Evolutionary conservation across 2,113 vertebrate genomes (phyloP).

Genomic region (Triplophysa dalaica): DNA sequence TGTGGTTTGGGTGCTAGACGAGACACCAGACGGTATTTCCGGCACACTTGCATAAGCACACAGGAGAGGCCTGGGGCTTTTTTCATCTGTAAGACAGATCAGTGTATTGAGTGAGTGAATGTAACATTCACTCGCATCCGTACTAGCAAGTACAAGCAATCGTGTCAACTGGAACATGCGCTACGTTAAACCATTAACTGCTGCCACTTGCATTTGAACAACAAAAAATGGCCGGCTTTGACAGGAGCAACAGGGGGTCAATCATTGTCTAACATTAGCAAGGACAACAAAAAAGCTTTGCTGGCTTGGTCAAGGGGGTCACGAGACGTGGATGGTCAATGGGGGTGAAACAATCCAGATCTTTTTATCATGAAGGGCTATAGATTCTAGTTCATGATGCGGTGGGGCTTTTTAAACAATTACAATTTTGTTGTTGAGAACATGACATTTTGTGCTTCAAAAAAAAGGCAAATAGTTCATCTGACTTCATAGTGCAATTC

Average conservation of each 20-base stretch:
- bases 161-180: conserved; percentile 14
- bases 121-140: conserved; percentile 25
- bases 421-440: conserved; percentile 2
- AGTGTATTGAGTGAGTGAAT: not conserved
- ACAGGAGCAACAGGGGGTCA: conserved; percentile 4
- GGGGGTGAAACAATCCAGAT: conserved; percentile 60
- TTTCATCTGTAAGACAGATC: conserved; percentile 37
- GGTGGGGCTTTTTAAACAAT: conserved; percentile 38
- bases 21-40: conserved; percentile 70
- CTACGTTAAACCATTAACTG: conserved; percentile 37
- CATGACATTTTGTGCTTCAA: not conserved
- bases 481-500: not conserved
- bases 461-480: not conserved
- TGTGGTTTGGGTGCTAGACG: conserved; percentile 63
- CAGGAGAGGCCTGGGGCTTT: conserved; percentile 41
- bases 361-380: conserved; percentile 55
- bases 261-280: conserved; percentile 31
- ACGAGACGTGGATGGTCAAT: conserved; percentile 63
- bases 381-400: conserved; percentile 41
- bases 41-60: conserved; percentile 57
- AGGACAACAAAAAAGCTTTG: conserved; percentile 47
- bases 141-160: conserved; percentile 17
- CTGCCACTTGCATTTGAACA: conserved; percentile 15
- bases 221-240: not conserved
- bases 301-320: conserved; percentile 63